phyloP scores from a whole-genome alignment of 2,888 invertebrate species.

The Halictus quadricinctus region DNA sequence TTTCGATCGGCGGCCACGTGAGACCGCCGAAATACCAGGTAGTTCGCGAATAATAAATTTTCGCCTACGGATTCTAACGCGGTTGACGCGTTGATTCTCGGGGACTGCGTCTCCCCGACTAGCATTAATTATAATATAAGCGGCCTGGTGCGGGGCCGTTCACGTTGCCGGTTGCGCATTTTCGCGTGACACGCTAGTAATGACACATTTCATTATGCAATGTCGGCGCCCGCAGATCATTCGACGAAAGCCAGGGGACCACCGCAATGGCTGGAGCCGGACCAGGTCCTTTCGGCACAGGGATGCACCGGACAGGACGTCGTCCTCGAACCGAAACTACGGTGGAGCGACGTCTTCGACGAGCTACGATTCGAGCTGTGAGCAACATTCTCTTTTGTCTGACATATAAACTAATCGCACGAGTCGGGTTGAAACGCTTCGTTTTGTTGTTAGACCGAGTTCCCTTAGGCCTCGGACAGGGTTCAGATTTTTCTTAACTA shows the following conservation, averaged over 20 bases:
- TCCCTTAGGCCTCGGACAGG: too few relatives aligned
- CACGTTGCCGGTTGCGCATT: background rate
- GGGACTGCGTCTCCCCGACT: background rate
- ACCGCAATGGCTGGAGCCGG: slow-evolving; percentile 76
- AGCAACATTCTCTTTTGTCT: slow-evolving; percentile 56
- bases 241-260: slow-evolving; percentile 69
- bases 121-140: background rate
- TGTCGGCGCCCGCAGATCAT: slow-evolving; percentile 63
- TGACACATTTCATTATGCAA: slow-evolving; percentile 25
- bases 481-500: too few relatives aligned
- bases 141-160: background rate
- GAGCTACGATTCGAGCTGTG: slow-evolving; percentile 77
- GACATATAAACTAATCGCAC: background rate
- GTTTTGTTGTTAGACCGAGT: too few relatives aligned
- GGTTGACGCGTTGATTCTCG: background rate
- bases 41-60: slow-evolving; percentile 53
- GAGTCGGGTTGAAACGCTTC: too few relatives aligned
- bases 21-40: slow-evolving; percentile 56
- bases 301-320: slow-evolving; percentile 74
- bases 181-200: slow-evolving; percentile 20
- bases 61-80: slow-evolving; percentile 21
- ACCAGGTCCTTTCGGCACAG: slow-evolving; percentile 69
- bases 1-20: slow-evolving; percentile 55
- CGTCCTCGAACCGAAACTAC: slow-evolving; percentile 74
- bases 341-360: slow-evolving; percentile 69